These are phyloP conservation scores for Rhinella marina DNA, from an alignment of 2,797 vertebrate species.

Conservation along the genomic window DNA sequence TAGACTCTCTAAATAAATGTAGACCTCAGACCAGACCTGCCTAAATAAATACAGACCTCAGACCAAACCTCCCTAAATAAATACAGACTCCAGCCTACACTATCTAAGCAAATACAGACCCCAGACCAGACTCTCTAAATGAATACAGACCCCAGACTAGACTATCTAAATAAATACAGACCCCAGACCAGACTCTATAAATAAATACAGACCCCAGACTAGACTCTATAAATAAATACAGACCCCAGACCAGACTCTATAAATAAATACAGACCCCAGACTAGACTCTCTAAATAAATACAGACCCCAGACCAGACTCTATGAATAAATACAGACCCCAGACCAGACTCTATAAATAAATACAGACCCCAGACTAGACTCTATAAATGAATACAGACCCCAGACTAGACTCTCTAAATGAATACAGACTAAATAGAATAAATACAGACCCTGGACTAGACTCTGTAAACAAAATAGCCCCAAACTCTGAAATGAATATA, in stretches of 20 bases:
- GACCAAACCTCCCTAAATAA: not conserved
- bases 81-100: not conserved
- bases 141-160: not conserved
- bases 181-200: not conserved
- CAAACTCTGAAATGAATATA: no score
- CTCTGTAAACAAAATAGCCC: no score
- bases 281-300: not conserved
- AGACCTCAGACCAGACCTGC: not conserved
- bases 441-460: no score
- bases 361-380: not conserved
- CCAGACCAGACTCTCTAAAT: not conserved
- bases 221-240: not conserved
- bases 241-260: not conserved
- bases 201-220: not conserved
- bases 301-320: not conserved
- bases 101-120: not conserved
- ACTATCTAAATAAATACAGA: not conserved
- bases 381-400: not conserved
- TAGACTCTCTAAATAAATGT: not conserved
- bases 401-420: not conserved
- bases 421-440: no score
- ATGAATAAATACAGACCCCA: not conserved
- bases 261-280: not conserved
- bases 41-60: not conserved
- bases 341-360: not conserved